phyloP scores from a whole-genome alignment of 1,140 invertebrate genomes.

The Tetragnatha versicolor region DNA sequence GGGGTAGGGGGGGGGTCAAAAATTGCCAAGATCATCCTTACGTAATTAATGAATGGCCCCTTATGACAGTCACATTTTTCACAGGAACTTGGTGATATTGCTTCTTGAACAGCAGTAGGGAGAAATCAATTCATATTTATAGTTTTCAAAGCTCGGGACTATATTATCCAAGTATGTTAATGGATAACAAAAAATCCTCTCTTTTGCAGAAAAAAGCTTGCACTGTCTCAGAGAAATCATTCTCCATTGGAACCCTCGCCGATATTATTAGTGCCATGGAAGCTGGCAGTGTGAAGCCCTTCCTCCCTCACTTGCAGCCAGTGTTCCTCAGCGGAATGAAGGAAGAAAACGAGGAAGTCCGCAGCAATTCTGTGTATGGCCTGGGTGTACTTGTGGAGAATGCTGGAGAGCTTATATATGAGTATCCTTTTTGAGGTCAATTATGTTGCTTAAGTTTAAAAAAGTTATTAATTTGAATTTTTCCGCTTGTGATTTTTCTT shows the following conservation, averaged over 20 bases:
- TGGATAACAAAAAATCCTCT: neutral
- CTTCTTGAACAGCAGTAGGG: no score
- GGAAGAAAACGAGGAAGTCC: constrained; percentile 74
- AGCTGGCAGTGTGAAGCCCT: constrained; percentile 66
- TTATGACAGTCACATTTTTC: no score
- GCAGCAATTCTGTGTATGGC: constrained; percentile 80
- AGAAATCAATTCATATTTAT: no score
- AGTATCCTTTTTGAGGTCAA: constrained; percentile 67
- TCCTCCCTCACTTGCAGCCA: constrained; percentile 71
- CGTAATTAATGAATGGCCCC: no score
- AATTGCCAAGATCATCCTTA: no score
- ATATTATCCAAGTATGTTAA: no score
- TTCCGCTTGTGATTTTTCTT: neutral
- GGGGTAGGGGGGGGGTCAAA: no score
- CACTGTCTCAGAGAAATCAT: constrained; percentile 72
- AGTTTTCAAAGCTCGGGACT: no score
- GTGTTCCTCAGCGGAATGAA: constrained; percentile 70
- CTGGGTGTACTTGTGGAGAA: constrained; percentile 75
- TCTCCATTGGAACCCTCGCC: constrained; percentile 76
- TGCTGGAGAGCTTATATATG: constrained; percentile 70
- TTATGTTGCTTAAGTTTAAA: neutral
- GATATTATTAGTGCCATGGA: constrained; percentile 75
- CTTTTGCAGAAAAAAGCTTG: constrained; percentile 59
- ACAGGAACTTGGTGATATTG: no score
- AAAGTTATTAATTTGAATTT: neutral